phyloP scores from a whole-genome alignment of 2,888 invertebrate genomes.

The Gibbula magus region DNA sequence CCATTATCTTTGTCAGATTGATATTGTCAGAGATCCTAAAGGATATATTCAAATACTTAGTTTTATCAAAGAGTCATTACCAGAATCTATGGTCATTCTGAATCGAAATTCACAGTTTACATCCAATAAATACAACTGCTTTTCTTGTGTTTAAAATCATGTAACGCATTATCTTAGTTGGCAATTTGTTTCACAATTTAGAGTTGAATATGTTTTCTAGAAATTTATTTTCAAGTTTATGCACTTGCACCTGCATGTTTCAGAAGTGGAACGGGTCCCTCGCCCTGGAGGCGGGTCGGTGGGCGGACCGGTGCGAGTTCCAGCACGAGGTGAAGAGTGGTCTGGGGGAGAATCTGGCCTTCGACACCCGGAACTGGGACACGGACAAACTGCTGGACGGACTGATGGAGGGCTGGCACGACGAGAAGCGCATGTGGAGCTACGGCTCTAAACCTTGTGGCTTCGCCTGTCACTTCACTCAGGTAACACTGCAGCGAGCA shows the following conservation, averaged over 20 bases:
- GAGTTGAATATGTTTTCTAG: too few relatives aligned
- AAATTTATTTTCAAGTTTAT: background rate
- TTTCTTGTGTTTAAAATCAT: too few relatives aligned
- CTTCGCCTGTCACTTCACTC: constrained; percentile 63
- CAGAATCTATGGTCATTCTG: too few relatives aligned
- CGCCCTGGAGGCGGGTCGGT: constrained; percentile 47
- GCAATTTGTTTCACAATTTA: too few relatives aligned
- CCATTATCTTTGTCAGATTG: too few relatives aligned
- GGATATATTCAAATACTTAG: too few relatives aligned
- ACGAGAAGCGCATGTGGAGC: constrained; percentile 55
- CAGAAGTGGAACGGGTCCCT: constrained; percentile 55
- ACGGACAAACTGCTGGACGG: constrained; percentile 33
- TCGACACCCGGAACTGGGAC: constrained; percentile 48
- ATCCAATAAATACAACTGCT: too few relatives aligned
- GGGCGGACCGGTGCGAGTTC: constrained; percentile 59
- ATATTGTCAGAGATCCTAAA: too few relatives aligned
- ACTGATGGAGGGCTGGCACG: constrained; percentile 57
- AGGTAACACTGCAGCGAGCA: constrained; percentile 43
- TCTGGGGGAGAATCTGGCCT: constrained; percentile 62
- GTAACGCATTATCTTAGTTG: too few relatives aligned
- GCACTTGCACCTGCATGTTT: background rate
- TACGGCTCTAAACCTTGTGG: constrained; percentile 50
- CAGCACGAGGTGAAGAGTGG: constrained; percentile 55
- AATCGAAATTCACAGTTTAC: too few relatives aligned
- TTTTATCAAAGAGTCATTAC: too few relatives aligned